Evolutionary conservation across 2,797 vertebrate species (phyloP).

Genomic region (Sebastes hubbsi): DNA sequence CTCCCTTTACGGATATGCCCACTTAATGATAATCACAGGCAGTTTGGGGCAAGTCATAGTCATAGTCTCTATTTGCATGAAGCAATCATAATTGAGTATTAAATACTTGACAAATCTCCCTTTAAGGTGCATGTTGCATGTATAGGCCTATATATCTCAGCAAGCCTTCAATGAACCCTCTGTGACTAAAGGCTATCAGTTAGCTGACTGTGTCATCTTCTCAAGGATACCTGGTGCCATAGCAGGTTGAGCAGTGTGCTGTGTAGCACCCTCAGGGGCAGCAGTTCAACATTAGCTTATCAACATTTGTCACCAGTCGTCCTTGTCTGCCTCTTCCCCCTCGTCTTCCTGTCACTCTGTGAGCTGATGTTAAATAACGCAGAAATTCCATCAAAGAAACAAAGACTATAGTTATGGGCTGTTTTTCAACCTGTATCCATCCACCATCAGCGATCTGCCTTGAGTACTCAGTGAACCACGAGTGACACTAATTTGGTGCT

Average conservation of each 20-base stretch:
- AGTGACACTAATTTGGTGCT: constrained; percentile 23
- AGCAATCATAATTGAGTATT: too few relatives aligned
- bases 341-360: neutral
- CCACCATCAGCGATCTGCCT: neutral
- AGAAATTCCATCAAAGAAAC: constrained; percentile 9
- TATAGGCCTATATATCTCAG: too few relatives aligned
- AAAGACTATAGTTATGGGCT: neutral
- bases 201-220: neutral
- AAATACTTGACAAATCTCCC: too few relatives aligned
- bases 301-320: constrained; percentile 7
- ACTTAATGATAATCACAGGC: too few relatives aligned
- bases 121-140: too few relatives aligned
- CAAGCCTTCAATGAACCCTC: neutral
- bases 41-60: too few relatives aligned
- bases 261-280: neutral
- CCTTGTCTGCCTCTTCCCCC: neutral
- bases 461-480: neutral
- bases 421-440: neutral
- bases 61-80: too few relatives aligned
- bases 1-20: too few relatives aligned
- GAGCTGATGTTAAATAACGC: constrained; percentile 4
- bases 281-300: neutral
- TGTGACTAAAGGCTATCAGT: neutral
- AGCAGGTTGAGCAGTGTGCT: neutral
- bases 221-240: neutral